A percentile compares a stretch with the other conserved stretches of the same genome.
Conservation (phyloP, 37 sponge, comb jelly and placozoan species). For the Spongilla lacustris region DNA sequence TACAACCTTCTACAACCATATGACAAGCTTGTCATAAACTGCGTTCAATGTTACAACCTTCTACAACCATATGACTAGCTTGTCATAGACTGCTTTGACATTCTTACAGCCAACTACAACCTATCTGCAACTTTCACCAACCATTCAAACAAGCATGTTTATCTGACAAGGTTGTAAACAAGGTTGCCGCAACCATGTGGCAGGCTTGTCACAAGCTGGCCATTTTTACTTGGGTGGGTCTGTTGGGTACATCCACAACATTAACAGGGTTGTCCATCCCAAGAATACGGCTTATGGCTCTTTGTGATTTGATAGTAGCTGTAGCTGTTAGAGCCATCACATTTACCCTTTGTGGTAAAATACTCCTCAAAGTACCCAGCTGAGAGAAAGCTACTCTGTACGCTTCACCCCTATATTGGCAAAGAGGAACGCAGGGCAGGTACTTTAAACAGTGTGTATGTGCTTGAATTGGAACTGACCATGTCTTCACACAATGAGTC, state of each 20-base stretch:
- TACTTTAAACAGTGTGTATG: no score
- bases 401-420: no score
- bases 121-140: neutral
- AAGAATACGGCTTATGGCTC: neutral
- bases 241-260: slow-evolving; percentile 8
- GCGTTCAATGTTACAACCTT: neutral
- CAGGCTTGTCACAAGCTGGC: neutral
- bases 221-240: slow-evolving; percentile 3
- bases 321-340: slow-evolving; percentile 57
- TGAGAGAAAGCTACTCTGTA: slow-evolving; percentile 6
- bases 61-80: neutral
- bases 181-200: neutral
- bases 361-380: slow-evolving; percentile 43
- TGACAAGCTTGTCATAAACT: neutral
- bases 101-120: neutral
- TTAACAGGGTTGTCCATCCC: slow-evolving; percentile 2
- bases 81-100: neutral
- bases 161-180: neutral
- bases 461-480: neutral
- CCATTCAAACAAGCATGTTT: neutral
- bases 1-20: neutral
- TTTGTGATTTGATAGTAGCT: neutral
- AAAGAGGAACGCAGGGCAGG: no score
- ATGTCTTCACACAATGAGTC: slow-evolving; percentile 55
- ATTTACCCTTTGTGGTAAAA: slow-evolving; percentile 26